Conservation (phyloP, 2,888 invertebrate species). For the Syrista parreyssii region DNA sequence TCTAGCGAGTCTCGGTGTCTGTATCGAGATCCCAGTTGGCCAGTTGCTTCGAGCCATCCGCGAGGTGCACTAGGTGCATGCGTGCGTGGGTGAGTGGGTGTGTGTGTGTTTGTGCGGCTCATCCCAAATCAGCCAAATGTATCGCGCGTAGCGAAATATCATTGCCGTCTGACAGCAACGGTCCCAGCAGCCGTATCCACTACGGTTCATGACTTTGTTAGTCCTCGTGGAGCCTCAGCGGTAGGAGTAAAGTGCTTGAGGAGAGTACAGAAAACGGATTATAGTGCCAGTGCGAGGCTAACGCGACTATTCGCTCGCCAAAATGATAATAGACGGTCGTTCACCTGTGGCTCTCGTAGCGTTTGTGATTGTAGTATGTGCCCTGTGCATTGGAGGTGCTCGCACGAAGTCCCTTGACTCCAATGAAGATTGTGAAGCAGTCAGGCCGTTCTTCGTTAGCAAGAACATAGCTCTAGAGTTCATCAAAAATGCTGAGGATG, state of each 20-base stretch:
- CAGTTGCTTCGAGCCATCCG: slow-evolving; percentile 48
- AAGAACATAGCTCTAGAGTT: slow-evolving; percentile 46
- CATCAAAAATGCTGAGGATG: slow-evolving; percentile 26
- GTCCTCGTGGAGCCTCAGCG: too few species aligned
- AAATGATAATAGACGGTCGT: not conserved
- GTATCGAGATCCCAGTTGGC: slow-evolving; percentile 6
- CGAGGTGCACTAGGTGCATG: slow-evolving; percentile 36
- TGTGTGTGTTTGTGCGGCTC: slow-evolving; percentile 3
- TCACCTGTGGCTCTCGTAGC: slow-evolving; percentile 14
- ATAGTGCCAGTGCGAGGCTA: too few species aligned
- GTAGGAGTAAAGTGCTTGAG: too few species aligned
- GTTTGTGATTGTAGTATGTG: slow-evolving; percentile 33
- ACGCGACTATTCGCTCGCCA: not conserved
- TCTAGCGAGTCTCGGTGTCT: too few species aligned
- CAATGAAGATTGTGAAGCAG: slow-evolving; percentile 31
- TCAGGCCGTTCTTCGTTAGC: slow-evolving; percentile 50
- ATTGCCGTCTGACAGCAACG: not conserved
- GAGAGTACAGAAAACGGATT: too few species aligned
- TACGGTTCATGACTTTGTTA: too few species aligned
- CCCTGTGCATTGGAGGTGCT: slow-evolving; percentile 35
- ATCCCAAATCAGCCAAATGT: not conserved
- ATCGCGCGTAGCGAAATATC: not conserved
- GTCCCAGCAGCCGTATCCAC: too few species aligned
- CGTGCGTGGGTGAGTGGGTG: slow-evolving; percentile 28
- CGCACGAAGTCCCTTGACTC: slow-evolving; percentile 45